Base-by-base conservation (phyloP, 2,113 vertebrate species). In the Microcebus jonahi region DNA sequence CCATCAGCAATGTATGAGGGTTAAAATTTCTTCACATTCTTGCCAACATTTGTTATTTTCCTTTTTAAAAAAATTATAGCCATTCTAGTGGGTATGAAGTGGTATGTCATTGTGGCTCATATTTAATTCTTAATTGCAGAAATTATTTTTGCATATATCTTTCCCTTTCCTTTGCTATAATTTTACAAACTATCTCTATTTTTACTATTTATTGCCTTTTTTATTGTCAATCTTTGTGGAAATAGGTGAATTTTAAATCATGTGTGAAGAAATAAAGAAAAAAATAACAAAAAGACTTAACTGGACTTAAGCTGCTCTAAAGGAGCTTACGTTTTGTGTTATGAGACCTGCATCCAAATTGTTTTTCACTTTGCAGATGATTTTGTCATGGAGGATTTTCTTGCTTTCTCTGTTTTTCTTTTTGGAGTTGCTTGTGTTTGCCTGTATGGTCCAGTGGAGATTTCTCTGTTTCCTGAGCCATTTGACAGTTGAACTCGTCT, bases 401-500 rank as follows among this genome's bases (percentile, higher is more conserved):
- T 91, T 86, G 57, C 75, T 76, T 90, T 84, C 57, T 45, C 61
- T 76, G 50, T 50, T 71, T 94, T 82, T 73, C 63, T 67, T 57
- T 61, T 67, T 70, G 53, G 3, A 82, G 59, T 91, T 68, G 96
- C 27, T 88, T 76, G 42, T 85, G 29, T 87, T 85, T 86, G 36
- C 21, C 36, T 76, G 0, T 80, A 75, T 0, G 36, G 92, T 86
- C 70, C 77, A 95, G 25, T 85, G 79, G 79, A 96, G 59, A 94
- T 53, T 76, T 83, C 45, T 83, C 90, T 95, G 55, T 93, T 95
- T 89, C 59, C 36, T 85, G 36, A 75, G 34, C 77, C 61, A 31
- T 93, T 59, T 89, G 95, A 93, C 83, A 91, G 42, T 53, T 45
- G 83, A 97, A 67, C 53, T 88, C 59, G 71, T 31, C 70, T 70